These are phyloP conservation scores for Gallinago undulata DNA, from an alignment of 2,113 vertebrate species.

Conservation along the genomic window DNA sequence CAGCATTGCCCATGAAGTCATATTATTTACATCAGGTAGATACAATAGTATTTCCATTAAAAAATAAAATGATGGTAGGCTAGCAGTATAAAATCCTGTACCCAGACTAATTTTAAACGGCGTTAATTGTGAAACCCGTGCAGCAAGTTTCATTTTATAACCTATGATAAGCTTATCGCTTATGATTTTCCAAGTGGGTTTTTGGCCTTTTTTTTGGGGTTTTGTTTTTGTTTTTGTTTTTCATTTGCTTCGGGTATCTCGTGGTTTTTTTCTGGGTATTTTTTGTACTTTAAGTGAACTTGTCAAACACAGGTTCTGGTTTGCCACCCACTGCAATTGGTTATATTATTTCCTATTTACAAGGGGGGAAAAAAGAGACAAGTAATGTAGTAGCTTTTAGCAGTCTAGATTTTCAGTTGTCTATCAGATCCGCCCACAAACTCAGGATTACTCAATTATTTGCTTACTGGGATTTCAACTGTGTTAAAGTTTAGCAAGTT, in stretches of 20 bases:
- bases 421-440: slow-evolving; percentile 15
- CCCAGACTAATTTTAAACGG: not conserved
- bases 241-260: not conserved
- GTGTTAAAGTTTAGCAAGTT: slow-evolving; percentile 21
- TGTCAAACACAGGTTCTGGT: not conserved
- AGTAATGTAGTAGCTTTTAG: not conserved
- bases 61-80: not conserved
- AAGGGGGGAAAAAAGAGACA: not conserved
- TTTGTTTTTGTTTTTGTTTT: not conserved
- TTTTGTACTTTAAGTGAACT: not conserved
- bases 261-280: not conserved
- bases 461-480: slow-evolving; percentile 5
- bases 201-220: not conserved
- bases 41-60: not conserved
- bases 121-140: slow-evolving; percentile 13
- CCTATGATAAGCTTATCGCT: slow-evolving; percentile 32
- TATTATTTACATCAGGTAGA: not conserved
- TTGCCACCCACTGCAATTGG: slow-evolving; percentile 1
- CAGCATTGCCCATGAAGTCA: not conserved
- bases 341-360: not conserved
- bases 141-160: slow-evolving; percentile 3
- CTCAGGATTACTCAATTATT: slow-evolving; percentile 18
- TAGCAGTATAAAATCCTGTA: not conserved
- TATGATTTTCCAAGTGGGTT: not conserved
- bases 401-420: not conserved